Evolutionary conservation across 2,113 vertebrate species (phyloP), one percentile per base, ranked within the genome.

Genomic region (Electrona antarctica): DNA sequence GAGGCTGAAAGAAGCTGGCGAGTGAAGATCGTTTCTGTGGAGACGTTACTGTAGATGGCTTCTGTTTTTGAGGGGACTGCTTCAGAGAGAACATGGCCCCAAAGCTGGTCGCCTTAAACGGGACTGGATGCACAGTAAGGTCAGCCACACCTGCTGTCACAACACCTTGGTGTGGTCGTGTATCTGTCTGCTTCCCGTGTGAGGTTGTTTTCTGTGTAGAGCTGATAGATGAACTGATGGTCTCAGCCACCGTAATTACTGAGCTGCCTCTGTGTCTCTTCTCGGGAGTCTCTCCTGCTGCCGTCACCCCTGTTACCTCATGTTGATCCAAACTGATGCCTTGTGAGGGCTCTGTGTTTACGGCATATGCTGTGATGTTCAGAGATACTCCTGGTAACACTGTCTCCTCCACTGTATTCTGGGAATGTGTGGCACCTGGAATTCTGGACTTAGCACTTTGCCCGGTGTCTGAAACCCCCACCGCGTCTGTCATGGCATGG

Each of bases 1-100:
- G 58, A 0, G 92, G 75, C 21, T 91, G 92, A 79, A 99, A 98
- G 88, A 95, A 97, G 78, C 86, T 92, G 55, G 72, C 95, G 76
- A 98, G 94, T 14, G 93, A 88, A 0, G 91, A 84, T 69, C 94
- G 94, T 76, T 93, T 93, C 83, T 91, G 90, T 0, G 94, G 94
- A 60, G 86, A 76, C 13, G 41, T 8, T 33, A 87, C 78, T 41
- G 69, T 14, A 29, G 74, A 69, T 2, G 2, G 33, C 33, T 41
- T 41, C 33, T 6, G 33, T 41, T 41, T 41, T 6, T 6, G 5
- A 41, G 33, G 33, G 33, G 33, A 41, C 33, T 41, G 33, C 33
- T 41, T 41, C 33, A 4, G 33, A 41, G 33, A 41, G 5, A 41
- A 41, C 33, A 41, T 6, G 51, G 11, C 13, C n/a, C 51, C 6